Evolutionary conservation across 2,113 vertebrate genomes (phyloP).

Genomic region (Illadopsis cleaveri): DNA sequence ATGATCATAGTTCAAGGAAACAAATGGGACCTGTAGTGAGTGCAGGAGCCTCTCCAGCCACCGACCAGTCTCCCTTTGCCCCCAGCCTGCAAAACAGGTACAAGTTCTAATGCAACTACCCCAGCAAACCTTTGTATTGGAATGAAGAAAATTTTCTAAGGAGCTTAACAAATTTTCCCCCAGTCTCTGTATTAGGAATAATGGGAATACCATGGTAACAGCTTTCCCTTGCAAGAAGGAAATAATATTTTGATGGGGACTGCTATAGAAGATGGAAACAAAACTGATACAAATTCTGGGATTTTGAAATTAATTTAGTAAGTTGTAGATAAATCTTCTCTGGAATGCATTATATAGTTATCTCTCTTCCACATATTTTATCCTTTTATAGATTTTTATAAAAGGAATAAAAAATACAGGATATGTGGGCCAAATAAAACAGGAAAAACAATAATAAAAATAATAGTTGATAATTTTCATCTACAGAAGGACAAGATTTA

Average conservation of each 20-base stretch:
- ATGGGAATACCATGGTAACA: conserved; percentile 33
- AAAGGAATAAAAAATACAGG: background rate
- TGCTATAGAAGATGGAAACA: background rate
- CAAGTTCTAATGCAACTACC: background rate
- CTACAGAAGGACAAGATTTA: background rate
- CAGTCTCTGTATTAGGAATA: background rate
- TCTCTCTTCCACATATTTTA: background rate
- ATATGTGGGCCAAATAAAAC: background rate
- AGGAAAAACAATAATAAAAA: background rate
- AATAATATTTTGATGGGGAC: background rate
- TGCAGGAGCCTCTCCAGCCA: background rate
- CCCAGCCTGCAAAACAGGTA: background rate
- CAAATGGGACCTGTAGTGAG: background rate
- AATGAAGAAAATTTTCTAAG: background rate
- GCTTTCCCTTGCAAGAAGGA: background rate
- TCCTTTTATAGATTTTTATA: background rate
- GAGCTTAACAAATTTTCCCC: background rate
- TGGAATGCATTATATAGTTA: background rate
- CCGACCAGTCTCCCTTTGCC: background rate
- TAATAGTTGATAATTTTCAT: background rate
- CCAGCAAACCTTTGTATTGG: background rate
- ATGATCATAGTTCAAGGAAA: background rate
- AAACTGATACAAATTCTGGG: background rate
- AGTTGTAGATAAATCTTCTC: background rate
- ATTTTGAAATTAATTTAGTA: background rate